Conservation (phyloP, 2,797 vertebrate species). For the Melanotaenia parkinsoni region DNA sequence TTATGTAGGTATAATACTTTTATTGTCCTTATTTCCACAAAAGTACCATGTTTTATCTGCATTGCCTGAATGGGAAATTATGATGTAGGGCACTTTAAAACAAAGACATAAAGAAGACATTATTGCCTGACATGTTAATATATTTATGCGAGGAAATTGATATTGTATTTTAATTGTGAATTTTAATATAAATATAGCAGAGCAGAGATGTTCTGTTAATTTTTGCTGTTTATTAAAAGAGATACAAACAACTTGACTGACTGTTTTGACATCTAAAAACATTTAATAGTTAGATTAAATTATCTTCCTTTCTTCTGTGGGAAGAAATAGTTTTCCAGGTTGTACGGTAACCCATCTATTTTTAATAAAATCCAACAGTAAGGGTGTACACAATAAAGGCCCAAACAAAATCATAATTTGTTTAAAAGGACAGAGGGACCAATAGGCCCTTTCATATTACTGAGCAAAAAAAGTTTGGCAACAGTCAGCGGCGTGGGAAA, state of each 20-base stretch:
- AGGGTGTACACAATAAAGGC: conserved; percentile 32
- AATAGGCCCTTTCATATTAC: conserved; percentile 47
- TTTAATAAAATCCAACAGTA: conserved; percentile 52
- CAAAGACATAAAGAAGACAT: conserved; percentile 30
- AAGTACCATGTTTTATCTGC: conserved; percentile 32
- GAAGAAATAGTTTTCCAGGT: conserved; percentile 12
- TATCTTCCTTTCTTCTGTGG: neutral
- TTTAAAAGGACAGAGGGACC: conserved; percentile 54
- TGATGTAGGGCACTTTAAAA: conserved; percentile 45
- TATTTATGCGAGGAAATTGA: conserved; percentile 34
- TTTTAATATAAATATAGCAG: conserved; percentile 11
- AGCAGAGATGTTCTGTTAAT: conserved; percentile 9
- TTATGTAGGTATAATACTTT: neutral
- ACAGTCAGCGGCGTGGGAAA: neutral
- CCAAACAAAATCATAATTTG: conserved; percentile 46
- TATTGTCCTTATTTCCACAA: conserved; percentile 21
- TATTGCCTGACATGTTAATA: conserved; percentile 18
- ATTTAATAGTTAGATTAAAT: conserved; percentile 6
- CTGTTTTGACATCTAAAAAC: conserved; percentile 24
- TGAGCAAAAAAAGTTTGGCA: conserved; percentile 42
- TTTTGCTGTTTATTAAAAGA: conserved; percentile 21
- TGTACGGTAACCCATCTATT: conserved; percentile 38
- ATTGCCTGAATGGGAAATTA: conserved; percentile 32
- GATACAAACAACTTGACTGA: neutral
- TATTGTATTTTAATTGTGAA: conserved; percentile 39